Evolutionary conservation across 2,888 invertebrate genomes (phyloP), one percentile per base, ranked within the genome.

Genomic region (Noctua janthe): DNA sequence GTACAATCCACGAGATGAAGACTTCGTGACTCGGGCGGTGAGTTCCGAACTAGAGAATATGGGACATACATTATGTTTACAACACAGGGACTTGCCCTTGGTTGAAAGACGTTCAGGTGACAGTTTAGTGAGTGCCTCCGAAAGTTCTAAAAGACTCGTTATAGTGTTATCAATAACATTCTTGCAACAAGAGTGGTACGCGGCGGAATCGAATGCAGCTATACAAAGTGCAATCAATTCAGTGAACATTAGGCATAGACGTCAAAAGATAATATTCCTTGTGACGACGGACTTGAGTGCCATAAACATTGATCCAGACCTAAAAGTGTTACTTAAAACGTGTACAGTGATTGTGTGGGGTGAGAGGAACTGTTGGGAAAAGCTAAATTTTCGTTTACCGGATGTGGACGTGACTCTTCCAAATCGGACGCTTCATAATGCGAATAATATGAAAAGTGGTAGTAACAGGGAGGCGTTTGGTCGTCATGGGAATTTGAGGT

Each of bases 341-440:
- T 97, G 98, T 97, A 97, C 98, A 90, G 98, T 98, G 92, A 98
- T 98, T 74, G 97, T 98, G 93, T 98, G 98, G 98, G 98, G 98
- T 86, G 99, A 99, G 93, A 98, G 98, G 88, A 97, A 98, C 91
- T 99, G 99, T 97, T 99, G 99, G 99, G 98, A 98, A 92, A 98
- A 99, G 95, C 97, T 99, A 92, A 98, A 98, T 94, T 98, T 97
- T 97, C 98, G 98, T 90, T 98, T 99, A 97, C 98, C 98, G 88
- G 98, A 98, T 94, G 98, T 98, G 90, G 97, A 97, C 93, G 96
- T 97, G 93, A 97, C 97, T 87, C 95, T 97, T 83, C 97, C 97
- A 89, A 97, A 97, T 95, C 97, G 97, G 95, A 97, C 97, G 95
- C 95, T 97, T 93, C 97, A 97, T 93, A 96, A 95, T 87, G 95